Evolutionary conservation across 2,113 vertebrate species (phyloP).

Genomic region (Oreochromis tanganicae): DNA sequence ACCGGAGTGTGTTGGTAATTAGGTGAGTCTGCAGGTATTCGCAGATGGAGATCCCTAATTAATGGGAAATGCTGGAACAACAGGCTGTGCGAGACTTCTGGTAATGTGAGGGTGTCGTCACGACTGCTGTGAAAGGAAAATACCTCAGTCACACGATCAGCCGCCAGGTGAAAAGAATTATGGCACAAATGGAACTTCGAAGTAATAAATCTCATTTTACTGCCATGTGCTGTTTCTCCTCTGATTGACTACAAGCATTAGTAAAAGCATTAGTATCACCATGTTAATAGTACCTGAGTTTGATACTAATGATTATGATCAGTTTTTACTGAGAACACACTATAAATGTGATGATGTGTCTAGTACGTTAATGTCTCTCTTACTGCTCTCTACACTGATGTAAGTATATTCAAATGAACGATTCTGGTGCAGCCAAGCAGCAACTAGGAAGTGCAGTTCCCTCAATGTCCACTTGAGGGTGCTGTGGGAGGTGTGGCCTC

Average conservation of each 20-base stretch:
- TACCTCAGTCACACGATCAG: not conserved
- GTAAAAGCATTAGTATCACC: no score
- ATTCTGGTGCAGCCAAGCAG: not conserved
- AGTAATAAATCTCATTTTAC: not conserved
- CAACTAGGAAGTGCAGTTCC: not conserved
- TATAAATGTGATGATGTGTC: not conserved
- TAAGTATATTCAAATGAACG: no score
- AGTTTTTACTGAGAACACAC: not conserved
- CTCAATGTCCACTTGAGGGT: not conserved
- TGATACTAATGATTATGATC: not conserved
- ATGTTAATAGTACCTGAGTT: no score
- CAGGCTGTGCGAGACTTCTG: not conserved
- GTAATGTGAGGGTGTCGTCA: no score
- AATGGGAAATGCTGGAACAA: not conserved
- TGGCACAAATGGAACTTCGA: not conserved
- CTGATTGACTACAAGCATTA: no score
- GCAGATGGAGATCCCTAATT: not conserved
- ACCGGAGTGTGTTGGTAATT: not conserved
- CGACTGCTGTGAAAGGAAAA: not conserved
- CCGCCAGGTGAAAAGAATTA: not conserved
- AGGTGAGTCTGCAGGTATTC: not conserved
- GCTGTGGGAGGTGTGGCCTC: not conserved
- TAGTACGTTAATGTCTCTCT: not conserved
- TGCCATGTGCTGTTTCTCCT: no score
- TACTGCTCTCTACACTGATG: no score